Conservation (phyloP, 2,113 vertebrate species). For the Podarcis cretensis region DNA sequence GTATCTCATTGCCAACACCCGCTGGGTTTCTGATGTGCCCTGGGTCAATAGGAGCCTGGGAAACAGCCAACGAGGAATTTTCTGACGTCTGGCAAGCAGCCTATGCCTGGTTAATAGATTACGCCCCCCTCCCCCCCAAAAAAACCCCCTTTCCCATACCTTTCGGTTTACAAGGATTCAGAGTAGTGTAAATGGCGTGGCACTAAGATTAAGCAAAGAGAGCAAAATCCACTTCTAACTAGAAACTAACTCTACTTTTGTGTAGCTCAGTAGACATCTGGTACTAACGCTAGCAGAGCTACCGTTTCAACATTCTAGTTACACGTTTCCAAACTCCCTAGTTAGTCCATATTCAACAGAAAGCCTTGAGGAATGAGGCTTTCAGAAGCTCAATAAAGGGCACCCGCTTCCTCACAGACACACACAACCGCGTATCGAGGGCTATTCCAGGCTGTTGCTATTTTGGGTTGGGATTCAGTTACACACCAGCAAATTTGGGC, state of each 20-base stretch:
- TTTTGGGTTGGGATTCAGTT: too few relatives aligned
- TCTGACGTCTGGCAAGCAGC: not conserved
- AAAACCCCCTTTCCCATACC: not conserved
- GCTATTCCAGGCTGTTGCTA: too few relatives aligned
- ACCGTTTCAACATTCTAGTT: not conserved
- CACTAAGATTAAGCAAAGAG: not conserved
- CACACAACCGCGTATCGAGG: too few relatives aligned
- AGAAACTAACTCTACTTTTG: not conserved
- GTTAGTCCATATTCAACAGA: not conserved
- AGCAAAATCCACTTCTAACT: not conserved
- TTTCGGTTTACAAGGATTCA: not conserved
- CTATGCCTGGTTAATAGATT: constrained; percentile 1
- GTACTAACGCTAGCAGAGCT: not conserved
- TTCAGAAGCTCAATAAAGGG: not conserved
- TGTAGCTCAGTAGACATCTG: not conserved
- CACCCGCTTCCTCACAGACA: not conserved
- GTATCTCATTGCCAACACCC: not conserved
- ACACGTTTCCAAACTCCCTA: not conserved
- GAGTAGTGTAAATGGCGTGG: not conserved
- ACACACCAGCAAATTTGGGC: too few relatives aligned
- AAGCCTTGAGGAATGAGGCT: not conserved
- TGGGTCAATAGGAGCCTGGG: not conserved
- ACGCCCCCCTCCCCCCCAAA: not conserved
- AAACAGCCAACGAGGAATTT: not conserved
- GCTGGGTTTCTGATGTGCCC: not conserved